Evolutionary conservation across 2,888 invertebrate species (phyloP).

Genomic region (Dysmachus trigonus): DNA sequence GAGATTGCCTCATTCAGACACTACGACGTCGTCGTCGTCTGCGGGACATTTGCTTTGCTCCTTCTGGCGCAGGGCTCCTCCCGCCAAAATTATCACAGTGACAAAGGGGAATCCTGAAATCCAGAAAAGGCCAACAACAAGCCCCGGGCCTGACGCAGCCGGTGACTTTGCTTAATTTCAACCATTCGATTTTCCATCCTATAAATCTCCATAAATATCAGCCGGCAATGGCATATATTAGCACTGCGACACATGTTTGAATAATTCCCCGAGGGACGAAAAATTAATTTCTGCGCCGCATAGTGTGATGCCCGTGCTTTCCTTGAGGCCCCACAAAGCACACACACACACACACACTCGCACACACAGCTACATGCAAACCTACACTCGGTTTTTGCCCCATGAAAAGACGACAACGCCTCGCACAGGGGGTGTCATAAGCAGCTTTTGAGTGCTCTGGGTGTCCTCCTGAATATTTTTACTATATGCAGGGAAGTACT

Average conservation of each 20-base stretch:
- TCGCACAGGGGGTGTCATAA: not conserved
- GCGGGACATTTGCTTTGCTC: not conserved
- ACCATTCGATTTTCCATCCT: slow-evolving; percentile 41
- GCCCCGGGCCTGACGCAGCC: not conserved
- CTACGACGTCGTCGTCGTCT: not conserved
- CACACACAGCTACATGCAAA: too few relatives aligned
- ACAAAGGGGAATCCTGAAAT: not conserved
- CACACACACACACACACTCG: not conserved
- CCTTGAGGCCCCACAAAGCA: not conserved
- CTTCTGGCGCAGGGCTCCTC: not conserved
- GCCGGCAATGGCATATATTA: slow-evolving; percentile 13
- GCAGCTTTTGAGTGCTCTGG: not conserved
- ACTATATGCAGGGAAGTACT: not conserved
- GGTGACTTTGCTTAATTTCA: slow-evolving; percentile 7
- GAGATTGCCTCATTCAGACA: not conserved
- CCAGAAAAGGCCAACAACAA: not conserved
- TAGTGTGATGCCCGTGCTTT: not conserved
- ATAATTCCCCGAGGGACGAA: slow-evolving; percentile 29
- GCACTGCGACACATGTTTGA: slow-evolving; percentile 41
- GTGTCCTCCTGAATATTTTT: not conserved
- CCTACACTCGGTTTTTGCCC: not conserved
- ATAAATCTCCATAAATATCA: slow-evolving; percentile 42
- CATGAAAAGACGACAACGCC: not conserved
- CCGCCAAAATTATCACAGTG: not conserved
- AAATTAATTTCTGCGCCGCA: slow-evolving; percentile 32